phyloP scores from a whole-genome alignment of 2,888 invertebrate genomes.

The Diaprepes abbreviatus region DNA sequence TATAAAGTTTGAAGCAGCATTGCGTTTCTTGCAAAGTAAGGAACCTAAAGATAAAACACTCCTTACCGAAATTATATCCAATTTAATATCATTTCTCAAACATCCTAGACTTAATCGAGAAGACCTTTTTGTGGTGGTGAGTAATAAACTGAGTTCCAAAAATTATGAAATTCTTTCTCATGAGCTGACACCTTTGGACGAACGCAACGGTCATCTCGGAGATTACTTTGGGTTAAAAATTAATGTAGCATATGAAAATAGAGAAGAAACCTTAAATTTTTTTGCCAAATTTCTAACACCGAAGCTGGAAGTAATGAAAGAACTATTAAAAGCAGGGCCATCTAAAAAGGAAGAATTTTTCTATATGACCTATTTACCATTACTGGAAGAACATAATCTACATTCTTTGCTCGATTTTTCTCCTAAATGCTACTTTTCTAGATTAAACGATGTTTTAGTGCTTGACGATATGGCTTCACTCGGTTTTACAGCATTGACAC shows the following conservation, averaged over 20 bases:
- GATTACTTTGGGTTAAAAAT: constrained; percentile 56
- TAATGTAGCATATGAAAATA: background rate
- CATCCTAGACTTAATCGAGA: constrained; percentile 47
- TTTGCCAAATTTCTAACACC: constrained; percentile 3
- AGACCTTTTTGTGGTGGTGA: constrained; percentile 54
- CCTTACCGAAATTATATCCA: background rate
- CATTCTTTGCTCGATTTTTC: constrained; percentile 54
- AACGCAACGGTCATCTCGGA: constrained; percentile 56
- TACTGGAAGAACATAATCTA: constrained; percentile 58
- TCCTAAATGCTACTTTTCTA: constrained; percentile 61
- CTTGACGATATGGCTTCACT: constrained; percentile 62
- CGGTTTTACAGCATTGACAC: constrained; percentile 39
- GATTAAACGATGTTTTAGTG: constrained; percentile 60
- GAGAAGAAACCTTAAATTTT: background rate
- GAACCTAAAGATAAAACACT: background rate
- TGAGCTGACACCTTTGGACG: constrained; percentile 43
- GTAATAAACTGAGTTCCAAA: constrained; percentile 49
- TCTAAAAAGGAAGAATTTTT: constrained; percentile 58
- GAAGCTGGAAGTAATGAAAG: background rate
- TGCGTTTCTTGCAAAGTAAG: background rate
- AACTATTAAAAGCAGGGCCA: background rate
- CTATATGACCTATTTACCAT: constrained; percentile 64
- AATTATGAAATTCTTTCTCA: constrained; percentile 51
- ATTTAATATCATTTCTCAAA: constrained; percentile 10
- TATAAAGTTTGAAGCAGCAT: background rate